Evolutionary conservation across 2,113 vertebrate genomes (phyloP).

Genomic region (Puntigrus tetrazona): DNA sequence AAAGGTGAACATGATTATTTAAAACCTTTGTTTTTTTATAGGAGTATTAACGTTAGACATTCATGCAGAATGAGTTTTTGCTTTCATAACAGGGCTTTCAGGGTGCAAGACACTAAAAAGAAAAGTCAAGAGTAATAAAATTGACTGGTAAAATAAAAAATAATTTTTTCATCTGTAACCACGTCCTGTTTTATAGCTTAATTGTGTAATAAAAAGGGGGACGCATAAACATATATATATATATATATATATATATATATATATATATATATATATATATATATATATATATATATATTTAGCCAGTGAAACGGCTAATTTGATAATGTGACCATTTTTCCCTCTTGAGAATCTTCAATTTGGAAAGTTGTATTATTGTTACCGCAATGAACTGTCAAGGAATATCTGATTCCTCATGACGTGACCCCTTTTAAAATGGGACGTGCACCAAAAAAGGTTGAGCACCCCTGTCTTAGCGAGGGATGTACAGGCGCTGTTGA

Average conservation of each 20-base stretch:
- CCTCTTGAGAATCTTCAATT: too few species aligned
- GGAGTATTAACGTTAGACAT: not conserved
- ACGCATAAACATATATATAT: too few species aligned
- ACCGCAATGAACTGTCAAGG: not conserved
- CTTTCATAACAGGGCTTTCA: not conserved
- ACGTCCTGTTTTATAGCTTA: not conserved
- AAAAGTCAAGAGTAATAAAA: not conserved
- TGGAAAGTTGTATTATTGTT: not conserved
- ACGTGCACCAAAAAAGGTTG: not conserved
- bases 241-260: too few species aligned
- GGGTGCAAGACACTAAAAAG: not conserved
- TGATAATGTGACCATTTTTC: not conserved
- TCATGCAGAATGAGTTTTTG: not conserved
- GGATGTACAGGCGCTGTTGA: not conserved
- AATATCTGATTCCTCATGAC: not conserved
- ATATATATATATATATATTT: too few species aligned
- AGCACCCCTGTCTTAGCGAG: not conserved
- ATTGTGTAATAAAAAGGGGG: not conserved
- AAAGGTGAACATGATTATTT: not conserved
- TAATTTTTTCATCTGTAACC: not conserved
- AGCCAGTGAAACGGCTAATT: not conserved
- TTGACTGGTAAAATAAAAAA: not conserved
- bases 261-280: too few species aligned
- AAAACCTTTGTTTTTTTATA: not conserved
- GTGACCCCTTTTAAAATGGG: conserved; percentile 5